These are phyloP conservation scores for Anableps anableps DNA, from an alignment of 2,797 vertebrate genomes.

Conservation along the genomic window DNA sequence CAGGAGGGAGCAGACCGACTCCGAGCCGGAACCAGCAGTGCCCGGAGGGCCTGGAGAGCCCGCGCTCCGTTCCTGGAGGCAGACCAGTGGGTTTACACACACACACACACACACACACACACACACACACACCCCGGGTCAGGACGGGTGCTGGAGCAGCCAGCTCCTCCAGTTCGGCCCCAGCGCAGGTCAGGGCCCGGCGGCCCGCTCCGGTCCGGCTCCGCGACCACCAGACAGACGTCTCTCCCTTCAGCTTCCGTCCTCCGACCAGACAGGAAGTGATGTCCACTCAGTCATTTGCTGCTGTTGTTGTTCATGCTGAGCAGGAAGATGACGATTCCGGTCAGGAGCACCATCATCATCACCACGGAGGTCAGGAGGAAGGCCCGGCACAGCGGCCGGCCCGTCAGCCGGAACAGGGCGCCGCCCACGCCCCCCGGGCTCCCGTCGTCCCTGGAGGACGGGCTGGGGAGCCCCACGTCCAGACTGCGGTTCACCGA, in stretches of 20 bases:
- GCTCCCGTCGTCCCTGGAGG: fast-evolving
- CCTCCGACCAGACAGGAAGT: not conserved
- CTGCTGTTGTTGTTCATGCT: fast-evolving
- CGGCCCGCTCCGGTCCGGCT: not conserved
- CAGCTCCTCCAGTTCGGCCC: too few relatives aligned
- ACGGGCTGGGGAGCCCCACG: slow-evolving; percentile 71
- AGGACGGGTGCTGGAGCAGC: too few relatives aligned
- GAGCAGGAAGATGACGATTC: slow-evolving; percentile 62
- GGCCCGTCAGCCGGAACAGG: slow-evolving; percentile 48
- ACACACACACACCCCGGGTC: too few relatives aligned
- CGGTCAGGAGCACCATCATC: slow-evolving; percentile 63
- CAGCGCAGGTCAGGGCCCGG: too few relatives aligned
- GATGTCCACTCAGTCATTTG: not conserved
- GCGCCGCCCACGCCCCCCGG: fast-evolving
- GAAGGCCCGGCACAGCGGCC: slow-evolving; percentile 58
- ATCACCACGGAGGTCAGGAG: slow-evolving; percentile 61
- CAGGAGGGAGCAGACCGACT: not conserved
- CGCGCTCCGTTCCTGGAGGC: too few relatives aligned
- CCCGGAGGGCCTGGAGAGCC: too few relatives aligned
- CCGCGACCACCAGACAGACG: too few relatives aligned
- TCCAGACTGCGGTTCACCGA: slow-evolving; percentile 72
- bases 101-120: too few relatives aligned
- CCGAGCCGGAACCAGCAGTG: too few relatives aligned
- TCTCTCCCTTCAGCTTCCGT: not conserved
- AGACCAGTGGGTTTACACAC: too few relatives aligned